These are phyloP conservation scores for Carlito syrichta DNA, from an alignment of 2,113 vertebrate genomes.

Conservation along the genomic window DNA sequence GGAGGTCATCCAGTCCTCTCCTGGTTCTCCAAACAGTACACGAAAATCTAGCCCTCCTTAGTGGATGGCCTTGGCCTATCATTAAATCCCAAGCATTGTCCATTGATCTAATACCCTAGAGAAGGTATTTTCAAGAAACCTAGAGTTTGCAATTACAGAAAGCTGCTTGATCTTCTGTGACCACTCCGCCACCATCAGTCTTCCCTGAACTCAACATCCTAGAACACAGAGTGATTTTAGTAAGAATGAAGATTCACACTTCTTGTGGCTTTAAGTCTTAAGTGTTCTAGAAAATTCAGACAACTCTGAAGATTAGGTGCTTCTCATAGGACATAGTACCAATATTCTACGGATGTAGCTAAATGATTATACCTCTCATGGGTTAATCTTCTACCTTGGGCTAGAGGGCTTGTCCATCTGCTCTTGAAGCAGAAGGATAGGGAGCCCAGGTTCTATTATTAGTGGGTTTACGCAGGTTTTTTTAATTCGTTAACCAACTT, in stretches of 20 bases:
- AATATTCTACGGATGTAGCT: background rate
- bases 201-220: background rate
- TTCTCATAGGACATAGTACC: background rate
- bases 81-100: background rate
- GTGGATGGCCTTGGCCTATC: background rate
- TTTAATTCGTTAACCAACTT: conserved; percentile 40
- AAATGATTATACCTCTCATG: background rate
- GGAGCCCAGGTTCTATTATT: conserved; percentile 27
- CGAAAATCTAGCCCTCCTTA: background rate
- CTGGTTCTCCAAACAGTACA: background rate
- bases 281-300: conserved; percentile 8
- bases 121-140: background rate
- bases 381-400: conserved; percentile 5
- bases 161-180: background rate
- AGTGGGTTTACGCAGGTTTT: conserved; percentile 46
- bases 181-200: background rate
- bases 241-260: background rate
- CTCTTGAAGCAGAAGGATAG: background rate
- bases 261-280: background rate
- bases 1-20: background rate
- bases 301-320: background rate
- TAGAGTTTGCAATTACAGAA: background rate
- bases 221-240: background rate
- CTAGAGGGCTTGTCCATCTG: background rate
- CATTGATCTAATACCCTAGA: background rate